These are phyloP conservation scores for Cochlearius cochlearius DNA, from an alignment of 2,113 vertebrate genomes.

Conservation along the genomic window DNA sequence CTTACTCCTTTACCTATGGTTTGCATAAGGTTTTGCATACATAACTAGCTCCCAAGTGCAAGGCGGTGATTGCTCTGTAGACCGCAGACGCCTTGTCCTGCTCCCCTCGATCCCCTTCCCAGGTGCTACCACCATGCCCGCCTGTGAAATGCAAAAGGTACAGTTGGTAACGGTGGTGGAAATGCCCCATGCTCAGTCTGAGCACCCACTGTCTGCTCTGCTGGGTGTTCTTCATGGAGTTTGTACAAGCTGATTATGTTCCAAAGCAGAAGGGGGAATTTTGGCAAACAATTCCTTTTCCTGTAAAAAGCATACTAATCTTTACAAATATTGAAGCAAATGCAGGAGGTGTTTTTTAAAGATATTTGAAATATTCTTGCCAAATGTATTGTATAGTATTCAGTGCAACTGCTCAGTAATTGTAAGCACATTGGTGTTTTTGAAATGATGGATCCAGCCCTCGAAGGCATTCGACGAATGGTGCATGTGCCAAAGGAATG, in stretches of 20 bases:
- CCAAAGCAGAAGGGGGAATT: background rate
- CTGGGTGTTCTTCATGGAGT: background rate
- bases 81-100: rapidly evolving
- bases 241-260: background rate
- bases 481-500: background rate
- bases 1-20: background rate
- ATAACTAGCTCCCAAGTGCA: background rate
- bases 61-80: background rate
- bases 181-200: background rate
- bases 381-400: background rate
- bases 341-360: background rate
- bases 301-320: background rate
- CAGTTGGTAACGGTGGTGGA: background rate
- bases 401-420: background rate
- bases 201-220: rapidly evolving
- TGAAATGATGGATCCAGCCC: background rate
- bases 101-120: rapidly evolving
- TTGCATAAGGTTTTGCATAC: background rate
- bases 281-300: background rate
- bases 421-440: background rate
- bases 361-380: background rate
- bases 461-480: rapidly evolving
- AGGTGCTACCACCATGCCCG: rapidly evolving
- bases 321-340: background rate
- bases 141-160: background rate